These are phyloP conservation scores for Charaxes varanes DNA, from an alignment of 1,140 invertebrate species.

Conservation along the genomic window DNA sequence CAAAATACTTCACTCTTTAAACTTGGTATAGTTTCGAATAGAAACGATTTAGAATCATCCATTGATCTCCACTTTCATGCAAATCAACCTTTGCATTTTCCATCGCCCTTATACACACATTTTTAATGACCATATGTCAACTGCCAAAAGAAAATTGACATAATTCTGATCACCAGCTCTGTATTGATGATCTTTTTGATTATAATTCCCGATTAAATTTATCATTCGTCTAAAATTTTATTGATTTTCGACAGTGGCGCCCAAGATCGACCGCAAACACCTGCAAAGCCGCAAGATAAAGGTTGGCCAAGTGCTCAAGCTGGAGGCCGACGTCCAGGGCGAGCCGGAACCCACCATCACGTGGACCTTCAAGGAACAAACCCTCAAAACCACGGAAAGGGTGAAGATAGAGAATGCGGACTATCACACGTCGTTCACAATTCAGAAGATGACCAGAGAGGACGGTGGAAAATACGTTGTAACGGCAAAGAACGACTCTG, in stretches of 20 bases:
- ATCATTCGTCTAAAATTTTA: too few species aligned
- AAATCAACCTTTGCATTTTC: too few species aligned
- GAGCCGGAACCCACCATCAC: constrained; percentile 91
- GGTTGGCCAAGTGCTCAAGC: constrained; percentile 88
- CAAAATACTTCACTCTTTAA: too few species aligned
- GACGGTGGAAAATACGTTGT: constrained; percentile 93
- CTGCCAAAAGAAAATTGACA: too few species aligned
- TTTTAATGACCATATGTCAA: too few species aligned
- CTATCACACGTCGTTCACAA: constrained; percentile 92
- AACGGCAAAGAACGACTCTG: constrained; percentile 94
- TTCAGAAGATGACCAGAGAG: constrained; percentile 86
- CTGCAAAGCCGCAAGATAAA: constrained; percentile 90
- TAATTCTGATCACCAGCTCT: too few species aligned
- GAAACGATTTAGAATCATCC: too few species aligned
- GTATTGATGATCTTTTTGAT: too few species aligned
- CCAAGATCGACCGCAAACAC: constrained; percentile 95
- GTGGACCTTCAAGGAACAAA: constrained; percentile 87
- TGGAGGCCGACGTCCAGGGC: constrained; percentile 93
- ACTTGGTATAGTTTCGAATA: too few species aligned
- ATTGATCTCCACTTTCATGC: too few species aligned
- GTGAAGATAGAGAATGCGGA: constrained; percentile 92
- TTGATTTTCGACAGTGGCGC: constrained; percentile 81
- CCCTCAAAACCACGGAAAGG: constrained; percentile 78
- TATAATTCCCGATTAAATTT: too few species aligned
- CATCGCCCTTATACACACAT: too few species aligned